Base-by-base conservation (phyloP, 2,113 vertebrate genomes). In the Toxotes chatareus region DNA sequence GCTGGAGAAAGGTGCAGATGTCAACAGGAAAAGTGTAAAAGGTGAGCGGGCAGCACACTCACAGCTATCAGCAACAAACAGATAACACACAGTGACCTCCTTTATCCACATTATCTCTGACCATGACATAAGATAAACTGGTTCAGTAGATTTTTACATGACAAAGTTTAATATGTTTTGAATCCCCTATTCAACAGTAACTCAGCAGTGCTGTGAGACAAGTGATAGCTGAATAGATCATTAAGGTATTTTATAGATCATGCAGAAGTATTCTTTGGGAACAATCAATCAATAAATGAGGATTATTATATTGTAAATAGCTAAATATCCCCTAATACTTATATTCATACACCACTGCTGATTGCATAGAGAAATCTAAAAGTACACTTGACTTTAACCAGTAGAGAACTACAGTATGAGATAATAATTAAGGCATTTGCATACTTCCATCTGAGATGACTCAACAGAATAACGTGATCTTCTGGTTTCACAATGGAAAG, bases 21-120 rank as follows among this genome's bases (percentile, higher is more conserved):
- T 99, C 21, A 99, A 99, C 91, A 95, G 98, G 66, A 99, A 98
- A 88, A 99, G 98, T 80, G 97, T 99, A 8, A 99, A 99, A 97
- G 98, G 98, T 99, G 87, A 95, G 92, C 47, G 13, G 27, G 1
- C 16, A 4, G 4, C 32, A n/a, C 11, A 4, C 3, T 14, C 0
- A 0, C 16, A n/a, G 19, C 1, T 59, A 1, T 23, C 19, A 2
- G 31, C 47, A 47, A 4, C 23, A 23, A 9, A 1, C 23, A 13
- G 9, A 21, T 44, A 1, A 14, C 31, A 46, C 2, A 3, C 16
- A 40, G 9, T 31, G 7, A 0, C 9, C 5, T 38, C 44, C 14
- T 73, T 56, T 11, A 64, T 47, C 38, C 44, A n/a, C 56, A 40
- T 32, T 7, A n/a, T 38, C n/a, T 34, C 6, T 40, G n/a, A 60